Evolutionary conservation across 2,113 vertebrate genomes (phyloP).

Genomic region (Grallaria varia): DNA sequence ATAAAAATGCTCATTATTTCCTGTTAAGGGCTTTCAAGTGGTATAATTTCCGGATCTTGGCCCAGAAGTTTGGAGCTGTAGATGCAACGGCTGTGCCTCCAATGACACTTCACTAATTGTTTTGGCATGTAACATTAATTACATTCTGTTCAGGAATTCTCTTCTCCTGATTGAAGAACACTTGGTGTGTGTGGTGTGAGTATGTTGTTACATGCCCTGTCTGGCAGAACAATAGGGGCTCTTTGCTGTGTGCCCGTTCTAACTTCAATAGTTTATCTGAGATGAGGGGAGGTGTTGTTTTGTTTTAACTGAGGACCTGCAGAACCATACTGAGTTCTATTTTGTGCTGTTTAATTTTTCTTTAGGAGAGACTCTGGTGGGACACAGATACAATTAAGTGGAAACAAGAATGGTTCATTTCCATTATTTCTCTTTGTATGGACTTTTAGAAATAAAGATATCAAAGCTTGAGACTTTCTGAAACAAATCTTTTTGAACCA

Average conservation of each 20-base stretch:
- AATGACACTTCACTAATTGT: conserved; percentile 41
- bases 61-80: conserved; percentile 33
- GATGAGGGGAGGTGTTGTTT: background rate
- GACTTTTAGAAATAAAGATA: background rate
- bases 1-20: conserved; percentile 47
- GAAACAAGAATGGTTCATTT: background rate
- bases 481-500: background rate
- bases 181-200: background rate
- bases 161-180: background rate
- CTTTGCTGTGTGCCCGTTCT: background rate
- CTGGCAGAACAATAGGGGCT: background rate
- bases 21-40: conserved; percentile 26
- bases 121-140: conserved; percentile 47
- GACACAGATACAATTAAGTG: background rate
- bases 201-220: background rate
- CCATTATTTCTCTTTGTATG: background rate
- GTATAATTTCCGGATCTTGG: conserved; percentile 39
- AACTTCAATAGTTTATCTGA: background rate
- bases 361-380: background rate
- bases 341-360: background rate
- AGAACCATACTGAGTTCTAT: background rate
- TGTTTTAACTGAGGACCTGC: background rate
- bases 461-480: background rate
- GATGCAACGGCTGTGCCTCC: background rate
- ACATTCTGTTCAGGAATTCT: conserved; percentile 3